Percentiles rank a stretch among this genome's conserved stretches.
Conservation (phyloP, 2,113 vertebrate species). For the Urocolius indicus region DNA sequence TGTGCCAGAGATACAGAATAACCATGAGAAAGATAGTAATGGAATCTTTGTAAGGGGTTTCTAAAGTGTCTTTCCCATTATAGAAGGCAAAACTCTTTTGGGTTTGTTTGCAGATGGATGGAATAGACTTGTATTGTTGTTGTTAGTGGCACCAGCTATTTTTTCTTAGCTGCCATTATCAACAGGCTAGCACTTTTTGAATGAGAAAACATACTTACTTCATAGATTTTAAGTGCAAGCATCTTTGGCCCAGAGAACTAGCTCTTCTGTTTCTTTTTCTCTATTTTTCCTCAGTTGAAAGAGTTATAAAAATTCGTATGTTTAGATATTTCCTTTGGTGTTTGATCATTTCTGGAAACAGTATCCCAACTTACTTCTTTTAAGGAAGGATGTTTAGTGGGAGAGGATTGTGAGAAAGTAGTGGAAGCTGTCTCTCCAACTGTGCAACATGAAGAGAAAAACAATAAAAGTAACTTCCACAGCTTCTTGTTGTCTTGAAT, state of each 20-base stretch:
- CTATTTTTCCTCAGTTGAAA: not conserved
- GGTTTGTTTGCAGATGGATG: not conserved
- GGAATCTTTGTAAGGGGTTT: not conserved
- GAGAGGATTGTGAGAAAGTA: not conserved
- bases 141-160: not conserved
- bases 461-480: not conserved
- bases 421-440: not conserved
- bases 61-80: not conserved
- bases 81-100: not conserved
- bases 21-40: not conserved
- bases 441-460: not conserved
- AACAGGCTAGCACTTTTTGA: not conserved
- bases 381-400: not conserved
- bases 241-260: not conserved
- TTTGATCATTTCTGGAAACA: not conserved
- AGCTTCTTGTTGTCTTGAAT: not conserved
- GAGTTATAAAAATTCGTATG: not conserved
- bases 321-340: not conserved
- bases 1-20: not conserved
- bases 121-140: not conserved
- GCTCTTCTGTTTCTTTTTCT: not conserved
- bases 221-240: not conserved
- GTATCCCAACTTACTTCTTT: not conserved
- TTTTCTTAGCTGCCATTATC: not conserved
- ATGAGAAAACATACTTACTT: not conserved